phyloP scores from a whole-genome alignment of 2,888 invertebrate genomes.

The Willowsia nigromaculata region DNA sequence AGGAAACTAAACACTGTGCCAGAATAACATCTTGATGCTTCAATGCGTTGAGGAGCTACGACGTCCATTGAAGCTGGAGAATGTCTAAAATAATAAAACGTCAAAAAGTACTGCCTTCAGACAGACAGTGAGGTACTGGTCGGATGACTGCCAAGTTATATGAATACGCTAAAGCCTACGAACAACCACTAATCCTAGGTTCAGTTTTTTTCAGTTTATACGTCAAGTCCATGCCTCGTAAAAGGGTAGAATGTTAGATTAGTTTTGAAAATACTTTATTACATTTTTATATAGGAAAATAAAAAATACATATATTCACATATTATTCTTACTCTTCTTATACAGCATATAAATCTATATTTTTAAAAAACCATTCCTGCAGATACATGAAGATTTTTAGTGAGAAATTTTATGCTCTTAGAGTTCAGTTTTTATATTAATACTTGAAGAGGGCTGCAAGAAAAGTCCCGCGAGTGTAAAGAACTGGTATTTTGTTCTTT shows the following conservation, averaged over 20 bases:
- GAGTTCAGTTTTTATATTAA: no score
- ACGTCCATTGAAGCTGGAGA: neutral
- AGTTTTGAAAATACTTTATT: constrained; percentile 13
- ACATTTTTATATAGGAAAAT: constrained; percentile 9
- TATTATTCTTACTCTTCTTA: no score
- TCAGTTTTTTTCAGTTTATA: neutral
- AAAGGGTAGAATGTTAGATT: constrained; percentile 40
- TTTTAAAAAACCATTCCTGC: no score
- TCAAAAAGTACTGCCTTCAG: constrained; percentile 21
- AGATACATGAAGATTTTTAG: neutral
- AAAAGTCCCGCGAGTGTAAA: neutral
- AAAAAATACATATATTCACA: neutral
- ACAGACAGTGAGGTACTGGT: neutral
- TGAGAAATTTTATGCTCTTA: neutral
- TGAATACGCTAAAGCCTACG: neutral
- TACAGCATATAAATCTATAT: no score
- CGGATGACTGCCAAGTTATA: constrained; percentile 32
- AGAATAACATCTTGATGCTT: neutral
- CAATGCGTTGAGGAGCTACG: neutral
- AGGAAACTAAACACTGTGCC: neutral
- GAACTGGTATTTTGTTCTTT: neutral
- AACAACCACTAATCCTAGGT: constrained; percentile 6
- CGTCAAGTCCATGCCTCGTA: neutral
- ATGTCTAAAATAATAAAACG: constrained; percentile 17
- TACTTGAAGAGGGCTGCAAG: no score